These are phyloP conservation scores for Orthonevra nobilis DNA, from an alignment of 2,888 invertebrate species.

Conservation along the genomic window DNA sequence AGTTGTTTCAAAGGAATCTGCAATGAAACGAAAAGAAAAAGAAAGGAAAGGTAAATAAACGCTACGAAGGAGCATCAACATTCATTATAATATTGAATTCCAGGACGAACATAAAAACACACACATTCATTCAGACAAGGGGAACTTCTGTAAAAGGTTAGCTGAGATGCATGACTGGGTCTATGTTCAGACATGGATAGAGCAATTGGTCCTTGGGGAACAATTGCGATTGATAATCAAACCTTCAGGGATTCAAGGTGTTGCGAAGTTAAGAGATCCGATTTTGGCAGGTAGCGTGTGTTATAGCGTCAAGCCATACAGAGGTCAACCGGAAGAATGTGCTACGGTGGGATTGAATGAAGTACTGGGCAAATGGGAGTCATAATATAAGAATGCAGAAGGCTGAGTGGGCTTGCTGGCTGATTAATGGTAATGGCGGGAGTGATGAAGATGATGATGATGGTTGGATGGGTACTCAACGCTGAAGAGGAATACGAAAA, in stretches of 20 bases:
- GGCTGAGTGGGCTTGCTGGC: conserved; percentile 1
- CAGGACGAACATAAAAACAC: too few species aligned
- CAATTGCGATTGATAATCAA: conserved; percentile 48
- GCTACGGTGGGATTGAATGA: neutral
- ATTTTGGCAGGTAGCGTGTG: neutral
- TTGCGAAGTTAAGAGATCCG: too few species aligned
- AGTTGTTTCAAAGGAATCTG: conserved; percentile 63
- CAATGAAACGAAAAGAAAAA: conserved; percentile 32
- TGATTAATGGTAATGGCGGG: conserved; percentile 50
- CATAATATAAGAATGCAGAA: conserved; percentile 13
- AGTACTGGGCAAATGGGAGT: conserved; percentile 17
- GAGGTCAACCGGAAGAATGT: conserved; percentile 18
- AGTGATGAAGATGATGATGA: conserved; percentile 44
- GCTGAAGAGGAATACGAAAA: conserved; percentile 14
- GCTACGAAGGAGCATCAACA: conserved; percentile 23
- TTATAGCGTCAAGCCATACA: neutral
- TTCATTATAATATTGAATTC: conserved; percentile 52
- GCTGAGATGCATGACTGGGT: neutral
- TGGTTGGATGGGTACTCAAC: conserved; percentile 3
- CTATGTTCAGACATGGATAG: neutral
- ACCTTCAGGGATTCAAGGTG: conserved; percentile 18
- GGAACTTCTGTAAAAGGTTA: neutral
- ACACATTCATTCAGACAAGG: too few species aligned
- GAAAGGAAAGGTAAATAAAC: conserved; percentile 13
- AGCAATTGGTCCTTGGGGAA: conserved; percentile 47